These are phyloP conservation scores for Rallus crepitans DNA, from an alignment of 2,797 vertebrate species.

Conservation along the genomic window DNA sequence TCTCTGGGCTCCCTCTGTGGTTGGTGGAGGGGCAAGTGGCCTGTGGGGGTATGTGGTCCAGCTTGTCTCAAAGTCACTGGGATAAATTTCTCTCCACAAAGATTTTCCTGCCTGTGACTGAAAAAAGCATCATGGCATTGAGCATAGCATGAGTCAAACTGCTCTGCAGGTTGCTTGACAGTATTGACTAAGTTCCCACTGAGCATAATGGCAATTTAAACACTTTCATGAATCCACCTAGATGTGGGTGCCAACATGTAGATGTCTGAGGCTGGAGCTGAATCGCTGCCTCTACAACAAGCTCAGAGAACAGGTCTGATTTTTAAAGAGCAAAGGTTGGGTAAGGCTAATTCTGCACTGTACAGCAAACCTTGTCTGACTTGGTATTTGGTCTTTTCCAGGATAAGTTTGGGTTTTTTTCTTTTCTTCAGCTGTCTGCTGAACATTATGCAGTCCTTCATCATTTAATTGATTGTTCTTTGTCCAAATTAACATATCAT, in stretches of 20 bases:
- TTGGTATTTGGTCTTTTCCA: neutral
- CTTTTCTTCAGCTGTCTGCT: neutral
- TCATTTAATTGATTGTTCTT: neutral
- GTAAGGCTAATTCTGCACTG: neutral
- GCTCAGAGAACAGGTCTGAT: neutral
- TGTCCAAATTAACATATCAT: neutral
- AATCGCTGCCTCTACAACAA: accelerated
- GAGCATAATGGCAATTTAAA: neutral
- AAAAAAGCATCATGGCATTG: neutral
- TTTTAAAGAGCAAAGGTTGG: neutral
- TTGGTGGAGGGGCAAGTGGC: neutral
- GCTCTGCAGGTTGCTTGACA: neutral
- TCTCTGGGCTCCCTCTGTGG: neutral
- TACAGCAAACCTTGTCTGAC: neutral
- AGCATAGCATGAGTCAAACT: neutral
- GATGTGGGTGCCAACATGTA: neutral
- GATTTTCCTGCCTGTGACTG: neutral
- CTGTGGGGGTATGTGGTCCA: accelerated
- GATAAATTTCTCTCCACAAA: neutral
- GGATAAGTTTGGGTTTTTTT: neutral
- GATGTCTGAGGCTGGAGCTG: neutral
- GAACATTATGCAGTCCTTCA: neutral
- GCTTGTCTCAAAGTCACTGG: neutral
- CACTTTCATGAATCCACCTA: neutral
- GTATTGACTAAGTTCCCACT: neutral